These are phyloP conservation scores for Coleophora deauratella DNA, from an alignment of 2,888 invertebrate species.

Conservation along the genomic window DNA sequence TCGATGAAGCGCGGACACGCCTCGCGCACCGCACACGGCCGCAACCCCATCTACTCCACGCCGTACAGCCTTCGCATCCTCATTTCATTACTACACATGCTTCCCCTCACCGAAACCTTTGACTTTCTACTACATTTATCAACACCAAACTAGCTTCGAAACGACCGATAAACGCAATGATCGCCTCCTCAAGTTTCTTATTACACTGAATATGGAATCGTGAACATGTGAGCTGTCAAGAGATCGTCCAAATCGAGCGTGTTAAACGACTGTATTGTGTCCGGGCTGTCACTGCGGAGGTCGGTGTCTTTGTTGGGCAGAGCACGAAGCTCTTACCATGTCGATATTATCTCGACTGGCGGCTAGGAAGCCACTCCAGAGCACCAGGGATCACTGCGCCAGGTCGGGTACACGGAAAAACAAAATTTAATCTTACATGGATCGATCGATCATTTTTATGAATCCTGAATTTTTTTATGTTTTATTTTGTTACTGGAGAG, in stretches of 20 bases:
- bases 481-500: too few relatives aligned
- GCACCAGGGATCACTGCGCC: slow-evolving; percentile 23
- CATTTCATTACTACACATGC: background rate
- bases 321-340: slow-evolving; percentile 26
- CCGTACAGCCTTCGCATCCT: slow-evolving; percentile 16
- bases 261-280: slow-evolving; percentile 68
- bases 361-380: slow-evolving; percentile 43
- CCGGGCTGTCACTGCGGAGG: slow-evolving; percentile 50
- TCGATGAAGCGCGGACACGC: slow-evolving; percentile 74
- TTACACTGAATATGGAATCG: slow-evolving; percentile 26
- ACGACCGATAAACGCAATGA: background rate
- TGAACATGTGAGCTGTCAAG: slow-evolving; percentile 55
- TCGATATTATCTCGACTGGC: slow-evolving; percentile 50
- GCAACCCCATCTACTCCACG: slow-evolving; percentile 44
- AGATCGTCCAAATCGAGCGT: slow-evolving; percentile 60
- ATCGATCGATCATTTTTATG: slow-evolving; percentile 27
- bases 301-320: slow-evolving; percentile 43
- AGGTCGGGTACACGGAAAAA: slow-evolving; percentile 25
- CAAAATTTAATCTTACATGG: slow-evolving; percentile 39
- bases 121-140: slow-evolving; percentile 1
- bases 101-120: background rate
- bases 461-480: slow-evolving; percentile 15
- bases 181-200: slow-evolving; percentile 15
- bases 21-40: slow-evolving; percentile 47
- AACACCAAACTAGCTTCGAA: slow-evolving; percentile 1